phyloP scores from a whole-genome alignment of 2,797 vertebrate genomes.

The Oryzias sinensis region DNA sequence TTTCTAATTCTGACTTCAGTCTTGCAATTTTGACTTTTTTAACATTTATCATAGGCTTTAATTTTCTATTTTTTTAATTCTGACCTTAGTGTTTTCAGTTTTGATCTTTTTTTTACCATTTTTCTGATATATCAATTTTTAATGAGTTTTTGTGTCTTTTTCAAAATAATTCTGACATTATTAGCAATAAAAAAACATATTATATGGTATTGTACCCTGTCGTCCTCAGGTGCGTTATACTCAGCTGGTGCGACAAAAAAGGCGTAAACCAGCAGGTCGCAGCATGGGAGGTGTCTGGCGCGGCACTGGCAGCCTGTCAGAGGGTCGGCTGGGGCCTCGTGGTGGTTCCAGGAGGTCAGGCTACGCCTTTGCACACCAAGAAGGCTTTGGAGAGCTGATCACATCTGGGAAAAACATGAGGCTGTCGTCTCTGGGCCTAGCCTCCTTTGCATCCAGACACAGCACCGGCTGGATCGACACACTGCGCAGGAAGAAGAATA shows the following conservation, averaged over 20 bases:
- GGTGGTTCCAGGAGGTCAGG: conserved; percentile 83
- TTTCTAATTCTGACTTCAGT: no score
- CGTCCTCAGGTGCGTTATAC: conserved; percentile 88
- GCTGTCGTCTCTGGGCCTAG: conserved; percentile 86
- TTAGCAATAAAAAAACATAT: neutral
- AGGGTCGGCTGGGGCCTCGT: conserved; percentile 78
- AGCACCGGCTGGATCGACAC: conserved; percentile 90
- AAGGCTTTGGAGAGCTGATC: conserved; percentile 94
- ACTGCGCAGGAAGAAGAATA: conserved; percentile 82
- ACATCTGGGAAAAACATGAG: conserved; percentile 95
- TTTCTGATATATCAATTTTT: no score
- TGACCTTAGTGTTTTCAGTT: no score
- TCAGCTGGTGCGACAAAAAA: conserved; percentile 87
- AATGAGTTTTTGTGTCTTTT: no score
- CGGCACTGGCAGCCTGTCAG: conserved; percentile 65
- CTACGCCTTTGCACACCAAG: conserved; percentile 93
- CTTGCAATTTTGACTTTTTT: no score
- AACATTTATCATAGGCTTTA: no score
- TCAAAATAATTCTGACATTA: no score
- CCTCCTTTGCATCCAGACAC: conserved; percentile 82
- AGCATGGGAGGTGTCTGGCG: conserved; percentile 54
- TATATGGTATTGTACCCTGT: neutral
- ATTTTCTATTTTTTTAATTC: no score
- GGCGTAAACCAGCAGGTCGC: conserved; percentile 76
- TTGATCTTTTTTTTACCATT: no score